A percentile compares a stretch with the other conserved stretches of the same genome.
phyloP scores from a whole-genome alignment of 2,113 vertebrate genomes.

The Ondatra zibethicus region DNA sequence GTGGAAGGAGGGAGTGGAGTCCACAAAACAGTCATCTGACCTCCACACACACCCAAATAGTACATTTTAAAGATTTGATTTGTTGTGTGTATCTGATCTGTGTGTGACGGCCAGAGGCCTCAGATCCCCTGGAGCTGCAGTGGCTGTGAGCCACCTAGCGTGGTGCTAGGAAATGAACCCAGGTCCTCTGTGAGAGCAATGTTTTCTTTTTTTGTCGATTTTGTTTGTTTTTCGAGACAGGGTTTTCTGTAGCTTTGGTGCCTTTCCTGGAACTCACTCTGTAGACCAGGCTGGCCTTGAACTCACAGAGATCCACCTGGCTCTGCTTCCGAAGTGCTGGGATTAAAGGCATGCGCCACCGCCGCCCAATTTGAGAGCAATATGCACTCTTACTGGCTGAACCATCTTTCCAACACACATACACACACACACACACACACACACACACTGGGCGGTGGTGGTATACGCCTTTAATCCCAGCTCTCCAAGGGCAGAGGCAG shows the following conservation, averaged over 20 bases:
- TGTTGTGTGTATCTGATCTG: background rate
- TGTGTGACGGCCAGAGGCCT: background rate
- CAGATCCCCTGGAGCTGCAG: background rate
- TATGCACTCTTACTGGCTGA: background rate
- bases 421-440: background rate
- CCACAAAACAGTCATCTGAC: background rate
- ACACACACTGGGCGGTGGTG: background rate
- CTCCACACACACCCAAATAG: background rate
- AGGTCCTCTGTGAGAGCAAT: background rate
- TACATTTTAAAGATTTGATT: background rate
- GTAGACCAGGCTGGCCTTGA: no score
- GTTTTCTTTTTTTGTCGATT: background rate
- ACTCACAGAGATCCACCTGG: no score
- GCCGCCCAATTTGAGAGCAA: background rate
- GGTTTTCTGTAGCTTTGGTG: no score
- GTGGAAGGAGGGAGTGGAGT: background rate
- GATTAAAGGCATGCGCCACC: no score
- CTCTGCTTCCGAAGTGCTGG: no score
- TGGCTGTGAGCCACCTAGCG: background rate
- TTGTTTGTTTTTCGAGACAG: no score
- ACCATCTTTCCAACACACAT: background rate
- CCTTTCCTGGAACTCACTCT: no score
- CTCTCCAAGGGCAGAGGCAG: no score
- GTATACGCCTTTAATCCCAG: no score
- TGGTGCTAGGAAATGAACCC: background rate